Evolutionary conservation across 2,888 invertebrate genomes (phyloP).

Genomic region (Torymus texanus): DNA sequence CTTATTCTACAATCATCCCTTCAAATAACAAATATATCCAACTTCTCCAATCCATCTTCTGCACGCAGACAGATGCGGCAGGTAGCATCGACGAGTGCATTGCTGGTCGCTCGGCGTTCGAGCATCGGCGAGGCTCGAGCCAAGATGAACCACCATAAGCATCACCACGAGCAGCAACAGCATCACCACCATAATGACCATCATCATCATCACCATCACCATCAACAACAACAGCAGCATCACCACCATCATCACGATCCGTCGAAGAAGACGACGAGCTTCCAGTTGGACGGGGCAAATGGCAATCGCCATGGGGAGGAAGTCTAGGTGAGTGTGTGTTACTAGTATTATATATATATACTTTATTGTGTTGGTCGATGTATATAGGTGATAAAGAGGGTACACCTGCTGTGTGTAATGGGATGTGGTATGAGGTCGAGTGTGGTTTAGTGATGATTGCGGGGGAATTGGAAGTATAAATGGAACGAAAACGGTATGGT

Average conservation of each 20-base stretch:
- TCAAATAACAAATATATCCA: too few species aligned
- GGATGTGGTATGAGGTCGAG: too few species aligned
- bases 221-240: not conserved
- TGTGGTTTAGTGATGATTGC: too few species aligned
- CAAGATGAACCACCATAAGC: not conserved
- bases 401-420: too few species aligned
- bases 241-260: constrained; percentile 17
- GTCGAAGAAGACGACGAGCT: constrained; percentile 59
- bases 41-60: not conserved
- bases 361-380: too few species aligned
- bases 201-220: not conserved
- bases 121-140: constrained; percentile 18
- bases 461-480: too few species aligned
- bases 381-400: too few species aligned
- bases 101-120: constrained; percentile 22
- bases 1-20: too few species aligned
- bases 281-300: constrained; percentile 33
- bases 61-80: constrained; percentile 25
- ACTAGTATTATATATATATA: too few species aligned
- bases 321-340: constrained; percentile 39
- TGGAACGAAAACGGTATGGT: too few species aligned
- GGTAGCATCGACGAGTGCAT: not conserved
- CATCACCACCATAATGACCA: constrained; percentile 1
- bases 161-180: not conserved
- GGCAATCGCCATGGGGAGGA: constrained; percentile 37